Evolutionary conservation across 2,113 vertebrate species (phyloP).

Genomic region (Chascanopsetta lugubris): DNA sequence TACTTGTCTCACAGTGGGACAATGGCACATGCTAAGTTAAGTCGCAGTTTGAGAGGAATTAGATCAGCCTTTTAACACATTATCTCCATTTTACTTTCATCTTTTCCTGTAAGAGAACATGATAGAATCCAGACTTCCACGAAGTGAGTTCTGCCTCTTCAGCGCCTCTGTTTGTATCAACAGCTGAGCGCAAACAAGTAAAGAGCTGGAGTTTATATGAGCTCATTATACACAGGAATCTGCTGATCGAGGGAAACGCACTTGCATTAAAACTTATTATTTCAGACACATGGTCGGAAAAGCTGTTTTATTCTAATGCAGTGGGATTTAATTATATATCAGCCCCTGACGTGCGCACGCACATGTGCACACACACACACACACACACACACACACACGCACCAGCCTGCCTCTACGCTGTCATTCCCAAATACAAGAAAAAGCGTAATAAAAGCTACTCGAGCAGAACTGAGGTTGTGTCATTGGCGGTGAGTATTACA

Average conservation of each 20-base stretch:
- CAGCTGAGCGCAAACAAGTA: too few relatives aligned
- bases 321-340: constrained; percentile 32
- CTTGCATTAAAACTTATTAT: constrained; percentile 24
- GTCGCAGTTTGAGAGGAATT: too few relatives aligned
- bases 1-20: too few relatives aligned
- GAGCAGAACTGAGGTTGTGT: constrained; percentile 37
- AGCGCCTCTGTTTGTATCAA: too few relatives aligned
- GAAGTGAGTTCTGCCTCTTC: too few relatives aligned
- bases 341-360: background rate
- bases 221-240: constrained; percentile 29
- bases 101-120: too few relatives aligned
- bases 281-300: constrained; percentile 2
- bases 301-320: constrained; percentile 15
- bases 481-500: constrained; percentile 47
- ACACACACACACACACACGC: background rate
- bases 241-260: constrained; percentile 31
- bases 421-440: constrained; percentile 20
- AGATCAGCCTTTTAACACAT: too few relatives aligned
- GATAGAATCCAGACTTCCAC: too few relatives aligned
- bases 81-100: too few relatives aligned
- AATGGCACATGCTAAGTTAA: too few relatives aligned
- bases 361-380: constrained; percentile 3
- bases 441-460: constrained; percentile 43
- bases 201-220: constrained; percentile 1
- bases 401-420: background rate